Conservation (phyloP, 2,797 vertebrate species). For the Intellagama lesueurii region DNA sequence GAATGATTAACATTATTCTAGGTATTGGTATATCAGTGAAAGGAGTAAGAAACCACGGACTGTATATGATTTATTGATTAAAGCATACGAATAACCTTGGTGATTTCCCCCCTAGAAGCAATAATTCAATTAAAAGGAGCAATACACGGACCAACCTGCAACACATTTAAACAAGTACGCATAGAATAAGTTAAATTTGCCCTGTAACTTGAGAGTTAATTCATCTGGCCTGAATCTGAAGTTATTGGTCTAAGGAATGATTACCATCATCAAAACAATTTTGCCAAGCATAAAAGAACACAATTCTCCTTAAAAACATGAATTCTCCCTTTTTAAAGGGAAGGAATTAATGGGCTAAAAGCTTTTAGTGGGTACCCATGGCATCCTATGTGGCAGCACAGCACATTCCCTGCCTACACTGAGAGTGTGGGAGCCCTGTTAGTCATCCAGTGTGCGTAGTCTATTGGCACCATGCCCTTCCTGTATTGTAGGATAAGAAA, state of each 20-base stretch:
- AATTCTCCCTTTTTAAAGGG: conserved; percentile 64
- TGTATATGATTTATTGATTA: conserved; percentile 26
- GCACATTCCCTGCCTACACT: conserved; percentile 77
- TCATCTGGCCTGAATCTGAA: not conserved
- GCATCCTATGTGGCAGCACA: conserved; percentile 66
- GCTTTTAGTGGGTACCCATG: conserved; percentile 61
- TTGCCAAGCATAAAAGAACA: conserved; percentile 61
- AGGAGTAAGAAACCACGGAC: conserved; percentile 25
- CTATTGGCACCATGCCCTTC: conserved; percentile 71
- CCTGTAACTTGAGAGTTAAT: not conserved
- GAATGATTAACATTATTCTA: not conserved
- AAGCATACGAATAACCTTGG: conserved; percentile 4
- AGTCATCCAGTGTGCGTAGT: conserved; percentile 77
- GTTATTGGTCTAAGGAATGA: not conserved
- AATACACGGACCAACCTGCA: not conserved
- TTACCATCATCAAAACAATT: conserved; percentile 56
- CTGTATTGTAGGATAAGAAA: conserved; percentile 56
- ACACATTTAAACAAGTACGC: not conserved
- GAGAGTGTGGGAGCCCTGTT: conserved; percentile 76
- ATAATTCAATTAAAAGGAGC: not conserved
- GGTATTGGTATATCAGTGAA: conserved; percentile 2
- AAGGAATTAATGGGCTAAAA: conserved; percentile 70
- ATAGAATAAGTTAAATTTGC: not conserved
- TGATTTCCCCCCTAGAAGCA: conserved; percentile 15
- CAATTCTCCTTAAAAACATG: conserved; percentile 63